Percentiles rank a stretch among this genome's conserved stretches.
phyloP scores from a whole-genome alignment of 37 sponge, comb jelly and placozoan genomes.

The Spongilla lacustris region DNA sequence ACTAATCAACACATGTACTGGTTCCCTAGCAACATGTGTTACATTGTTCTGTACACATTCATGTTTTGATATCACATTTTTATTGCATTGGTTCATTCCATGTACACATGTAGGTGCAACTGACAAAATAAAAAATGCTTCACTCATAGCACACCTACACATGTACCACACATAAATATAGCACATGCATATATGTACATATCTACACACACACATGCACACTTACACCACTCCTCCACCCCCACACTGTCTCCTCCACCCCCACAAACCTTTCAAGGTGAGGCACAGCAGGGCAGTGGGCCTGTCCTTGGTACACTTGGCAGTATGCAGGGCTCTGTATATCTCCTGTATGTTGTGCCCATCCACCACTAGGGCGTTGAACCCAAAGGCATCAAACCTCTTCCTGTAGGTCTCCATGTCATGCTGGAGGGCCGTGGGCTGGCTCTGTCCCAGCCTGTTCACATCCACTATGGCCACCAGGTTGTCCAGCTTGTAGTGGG shows the following conservation, averaged over 20 bases:
- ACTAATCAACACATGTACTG: too few relatives aligned
- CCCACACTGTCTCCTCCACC: neutral
- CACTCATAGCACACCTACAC: too few relatives aligned
- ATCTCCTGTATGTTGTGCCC: conserved; percentile 89
- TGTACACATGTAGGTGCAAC: too few relatives aligned
- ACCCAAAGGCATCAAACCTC: conserved; percentile 90
- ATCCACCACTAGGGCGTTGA: conserved; percentile 91
- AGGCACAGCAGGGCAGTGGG: conserved; percentile 91
- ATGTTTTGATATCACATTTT: too few relatives aligned
- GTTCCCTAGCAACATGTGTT: too few relatives aligned
- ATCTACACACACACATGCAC: neutral
- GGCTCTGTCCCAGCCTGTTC: conserved; percentile 89
- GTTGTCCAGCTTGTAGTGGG: conserved; percentile 94
- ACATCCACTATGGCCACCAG: conserved; percentile 94
- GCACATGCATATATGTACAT: neutral
- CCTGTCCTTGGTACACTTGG: conserved; percentile 77
- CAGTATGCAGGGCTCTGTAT: conserved; percentile 72
- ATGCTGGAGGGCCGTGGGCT: conserved; percentile 88
- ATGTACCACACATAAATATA: too few relatives aligned
- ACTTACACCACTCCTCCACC: neutral
- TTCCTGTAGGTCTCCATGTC: conserved; percentile 79
- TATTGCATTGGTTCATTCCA: too few relatives aligned
- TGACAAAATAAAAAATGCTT: too few relatives aligned
- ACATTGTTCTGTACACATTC: too few relatives aligned
- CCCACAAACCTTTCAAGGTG: conserved; percentile 86